Conservation (phyloP, 2,888 invertebrate genomes). For the Dynastes tityus region DNA sequence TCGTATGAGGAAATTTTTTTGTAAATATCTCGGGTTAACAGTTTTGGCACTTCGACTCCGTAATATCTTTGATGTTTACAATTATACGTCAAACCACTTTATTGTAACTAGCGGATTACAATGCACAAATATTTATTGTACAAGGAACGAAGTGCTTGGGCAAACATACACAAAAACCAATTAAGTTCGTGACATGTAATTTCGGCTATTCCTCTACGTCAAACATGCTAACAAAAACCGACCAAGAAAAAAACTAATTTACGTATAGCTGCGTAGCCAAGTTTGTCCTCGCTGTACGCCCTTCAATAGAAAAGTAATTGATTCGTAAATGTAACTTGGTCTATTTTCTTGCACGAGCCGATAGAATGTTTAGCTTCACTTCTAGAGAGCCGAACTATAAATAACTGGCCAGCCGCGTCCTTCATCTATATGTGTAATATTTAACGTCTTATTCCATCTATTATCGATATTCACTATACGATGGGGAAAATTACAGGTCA, state of each 20-base stretch:
- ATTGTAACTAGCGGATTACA: constrained; percentile 13
- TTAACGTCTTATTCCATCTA: background rate
- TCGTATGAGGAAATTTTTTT: too few species aligned
- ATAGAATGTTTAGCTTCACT: too few species aligned
- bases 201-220: constrained; percentile 1
- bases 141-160: background rate
- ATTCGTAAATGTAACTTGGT: background rate
- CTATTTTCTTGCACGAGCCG: background rate
- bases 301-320: constrained; percentile 11
- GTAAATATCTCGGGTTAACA: too few species aligned
- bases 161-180: constrained; percentile 23
- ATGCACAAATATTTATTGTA: constrained; percentile 14
- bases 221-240: constrained; percentile 10
- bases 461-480: background rate
- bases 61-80: constrained; percentile 12
- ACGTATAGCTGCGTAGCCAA: background rate
- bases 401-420: background rate
- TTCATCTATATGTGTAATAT: constrained; percentile 6
- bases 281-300: background rate
- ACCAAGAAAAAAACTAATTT: constrained; percentile 1
- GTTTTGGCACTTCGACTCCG: too few species aligned
- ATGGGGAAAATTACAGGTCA: background rate
- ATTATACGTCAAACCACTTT: background rate
- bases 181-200: constrained; percentile 41
- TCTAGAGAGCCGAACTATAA: background rate